Base-by-base conservation (phyloP, 1,140 invertebrate genomes). In the Sipha flava region DNA sequence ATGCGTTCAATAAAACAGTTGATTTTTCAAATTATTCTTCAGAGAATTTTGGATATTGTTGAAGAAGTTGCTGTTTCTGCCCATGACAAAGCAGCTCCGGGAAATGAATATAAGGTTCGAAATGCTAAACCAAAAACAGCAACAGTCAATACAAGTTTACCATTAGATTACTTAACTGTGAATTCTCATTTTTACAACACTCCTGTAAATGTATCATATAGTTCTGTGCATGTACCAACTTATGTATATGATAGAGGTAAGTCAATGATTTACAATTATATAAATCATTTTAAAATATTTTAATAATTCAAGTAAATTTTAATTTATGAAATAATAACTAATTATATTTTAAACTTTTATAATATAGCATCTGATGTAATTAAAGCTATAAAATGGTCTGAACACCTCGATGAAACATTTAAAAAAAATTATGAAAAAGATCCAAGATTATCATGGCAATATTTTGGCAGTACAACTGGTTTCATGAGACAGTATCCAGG, bases 401-500 rank as follows among this genome's bases (percentile, higher is more conserved):
- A 94, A 83, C 90, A 91, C 57, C 87, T 98, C 81, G 94, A 98
- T 85, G 89, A 91, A 59, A 93, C 92, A 81, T 99, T 98, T 85
- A 90, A 89, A 82, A 91, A 92, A 82, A 98, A 98, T 85, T 94
- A 94, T 83, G 90, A 93, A 84, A 88, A 89, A 47, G 95, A 98
- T 87, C 93, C 93, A 9, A 93, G 93, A 5, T 88, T 98, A 31
- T 93, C 94, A 6, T 98, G 95, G 95, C 97, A 99, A 87, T 98
- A 96, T 87, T 98, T 98, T 88, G 95, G 96, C 43, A 97, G 95
- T 85, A 92, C 94, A 64, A 93, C 93, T 1, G 97, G 97, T 16
- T 97, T 98, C 85, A 94, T 98, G 91, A 89, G 96, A 83, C 94
- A 96, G 83, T 98, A 94, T 87, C 97, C 97, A 85, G 93, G 92